Evolutionary conservation across 2,113 vertebrate genomes (phyloP).

Genomic region (Cynopterus brachyotis): DNA sequence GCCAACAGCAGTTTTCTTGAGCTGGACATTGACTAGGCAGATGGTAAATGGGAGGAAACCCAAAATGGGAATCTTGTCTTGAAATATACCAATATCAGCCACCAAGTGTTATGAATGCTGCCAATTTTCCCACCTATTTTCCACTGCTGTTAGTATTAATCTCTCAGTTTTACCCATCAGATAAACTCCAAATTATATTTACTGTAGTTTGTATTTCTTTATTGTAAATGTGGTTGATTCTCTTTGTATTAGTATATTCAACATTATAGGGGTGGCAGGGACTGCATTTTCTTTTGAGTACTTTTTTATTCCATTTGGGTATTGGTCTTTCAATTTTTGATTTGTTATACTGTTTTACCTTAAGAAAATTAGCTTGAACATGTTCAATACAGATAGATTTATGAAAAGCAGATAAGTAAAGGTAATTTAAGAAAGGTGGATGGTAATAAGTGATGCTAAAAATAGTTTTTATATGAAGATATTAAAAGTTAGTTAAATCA

Average conservation of each 20-base stretch:
- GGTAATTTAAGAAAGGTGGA: not conserved
- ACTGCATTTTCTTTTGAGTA: not conserved
- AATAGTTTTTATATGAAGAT: not conserved
- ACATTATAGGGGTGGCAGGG: not conserved
- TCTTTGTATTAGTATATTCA: not conserved
- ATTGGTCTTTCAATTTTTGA: not conserved
- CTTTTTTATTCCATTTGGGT: not conserved
- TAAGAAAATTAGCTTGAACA: not conserved
- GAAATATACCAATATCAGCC: not conserved
- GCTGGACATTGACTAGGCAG: not conserved
- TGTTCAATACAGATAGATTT: not conserved
- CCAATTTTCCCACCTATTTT: not conserved
- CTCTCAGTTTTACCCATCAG: not conserved
- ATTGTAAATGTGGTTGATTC: not conserved
- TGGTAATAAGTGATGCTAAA: not conserved
- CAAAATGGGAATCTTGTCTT: not conserved
- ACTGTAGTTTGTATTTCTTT: not conserved
- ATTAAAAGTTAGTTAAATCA: not conserved
- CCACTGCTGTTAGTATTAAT: not conserved
- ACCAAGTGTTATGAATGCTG: not conserved
- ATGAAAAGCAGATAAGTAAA: not conserved
- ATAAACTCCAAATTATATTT: not conserved
- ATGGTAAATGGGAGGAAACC: not conserved
- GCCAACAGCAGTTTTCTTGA: not conserved
- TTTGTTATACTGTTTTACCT: not conserved